phyloP scores from a whole-genome alignment of 2,797 vertebrate species.

The Pangasius larnaudii region DNA sequence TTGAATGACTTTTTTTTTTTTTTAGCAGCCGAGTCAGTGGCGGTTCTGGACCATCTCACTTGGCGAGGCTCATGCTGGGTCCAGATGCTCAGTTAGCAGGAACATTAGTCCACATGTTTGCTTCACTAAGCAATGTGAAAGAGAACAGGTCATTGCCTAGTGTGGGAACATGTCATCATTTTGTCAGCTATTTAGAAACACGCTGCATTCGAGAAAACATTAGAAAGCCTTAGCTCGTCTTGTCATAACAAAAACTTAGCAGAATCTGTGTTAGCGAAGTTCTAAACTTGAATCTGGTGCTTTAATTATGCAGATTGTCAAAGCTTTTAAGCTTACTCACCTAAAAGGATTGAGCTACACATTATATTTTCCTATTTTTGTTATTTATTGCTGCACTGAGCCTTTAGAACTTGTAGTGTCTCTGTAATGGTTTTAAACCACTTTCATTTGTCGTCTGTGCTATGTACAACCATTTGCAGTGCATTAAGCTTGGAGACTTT shows the following conservation, averaged over 20 bases:
- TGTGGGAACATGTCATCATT: not conserved
- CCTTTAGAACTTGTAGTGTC: not conserved
- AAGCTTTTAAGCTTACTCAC: not conserved
- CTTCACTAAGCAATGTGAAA: not conserved
- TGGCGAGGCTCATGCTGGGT: constrained; percentile 1
- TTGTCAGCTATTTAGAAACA: not conserved
- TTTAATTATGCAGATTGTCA: not conserved
- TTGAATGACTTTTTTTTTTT: not conserved
- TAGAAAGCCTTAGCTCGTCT: not conserved
- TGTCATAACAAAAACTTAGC: not conserved
- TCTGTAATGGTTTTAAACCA: not conserved
- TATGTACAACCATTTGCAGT: constrained; percentile 16
- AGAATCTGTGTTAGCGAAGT: not conserved
- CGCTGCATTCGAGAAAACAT: not conserved
- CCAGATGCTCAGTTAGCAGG: not conserved
- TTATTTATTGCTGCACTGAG: not conserved
- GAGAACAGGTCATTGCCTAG: not conserved
- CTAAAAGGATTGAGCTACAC: not conserved
- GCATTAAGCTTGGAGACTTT: constrained; percentile 26
- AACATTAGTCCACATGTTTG: constrained; percentile 7
- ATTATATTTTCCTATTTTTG: not conserved
- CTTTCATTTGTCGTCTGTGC: not conserved
- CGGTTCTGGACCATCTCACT: constrained; percentile 1
- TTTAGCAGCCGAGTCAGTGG: not conserved
- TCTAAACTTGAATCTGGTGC: not conserved